These are phyloP conservation scores for Aphis gossypii DNA, from an alignment of 1,140 invertebrate genomes.

Conservation along the genomic window DNA sequence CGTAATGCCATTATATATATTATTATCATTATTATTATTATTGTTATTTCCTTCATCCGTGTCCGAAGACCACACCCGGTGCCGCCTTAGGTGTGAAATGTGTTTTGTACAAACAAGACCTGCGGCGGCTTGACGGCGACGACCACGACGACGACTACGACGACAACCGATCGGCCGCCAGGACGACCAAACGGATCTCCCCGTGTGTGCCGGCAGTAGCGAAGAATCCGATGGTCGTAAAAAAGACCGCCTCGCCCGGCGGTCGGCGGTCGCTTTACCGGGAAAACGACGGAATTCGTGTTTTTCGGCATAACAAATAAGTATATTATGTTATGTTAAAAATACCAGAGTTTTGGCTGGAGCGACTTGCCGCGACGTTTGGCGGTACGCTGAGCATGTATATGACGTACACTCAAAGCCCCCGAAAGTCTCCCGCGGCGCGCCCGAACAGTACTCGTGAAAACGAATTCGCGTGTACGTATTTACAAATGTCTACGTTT, in stretches of 20 bases:
- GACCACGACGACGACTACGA: not conserved
- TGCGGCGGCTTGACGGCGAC: too few relatives aligned
- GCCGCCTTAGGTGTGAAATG: constrained; percentile 50
- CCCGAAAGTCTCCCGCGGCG: not conserved
- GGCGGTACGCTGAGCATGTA: too few relatives aligned
- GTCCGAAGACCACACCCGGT: constrained; percentile 50
- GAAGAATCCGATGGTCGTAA: not conserved
- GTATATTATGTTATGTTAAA: not conserved
- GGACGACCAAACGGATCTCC: not conserved
- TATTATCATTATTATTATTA: not conserved
- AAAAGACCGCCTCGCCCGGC: not conserved
- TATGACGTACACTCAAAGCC: not conserved
- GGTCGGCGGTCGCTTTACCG: not conserved
- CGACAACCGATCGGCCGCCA: not conserved
- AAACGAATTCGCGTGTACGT: not conserved
- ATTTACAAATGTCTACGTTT: not conserved
- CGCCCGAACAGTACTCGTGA: not conserved
- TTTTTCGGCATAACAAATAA: not conserved
- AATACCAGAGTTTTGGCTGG: not conserved
- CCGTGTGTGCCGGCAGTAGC: not conserved
- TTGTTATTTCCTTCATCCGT: constrained; percentile 11
- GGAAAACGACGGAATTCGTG: not conserved
- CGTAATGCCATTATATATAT: constrained; percentile 17
- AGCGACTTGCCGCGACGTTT: not conserved
- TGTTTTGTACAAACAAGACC: constrained; percentile 42